Base-by-base conservation (phyloP, 2,797 vertebrate genomes). In the Lagothrix lagotricha region DNA sequence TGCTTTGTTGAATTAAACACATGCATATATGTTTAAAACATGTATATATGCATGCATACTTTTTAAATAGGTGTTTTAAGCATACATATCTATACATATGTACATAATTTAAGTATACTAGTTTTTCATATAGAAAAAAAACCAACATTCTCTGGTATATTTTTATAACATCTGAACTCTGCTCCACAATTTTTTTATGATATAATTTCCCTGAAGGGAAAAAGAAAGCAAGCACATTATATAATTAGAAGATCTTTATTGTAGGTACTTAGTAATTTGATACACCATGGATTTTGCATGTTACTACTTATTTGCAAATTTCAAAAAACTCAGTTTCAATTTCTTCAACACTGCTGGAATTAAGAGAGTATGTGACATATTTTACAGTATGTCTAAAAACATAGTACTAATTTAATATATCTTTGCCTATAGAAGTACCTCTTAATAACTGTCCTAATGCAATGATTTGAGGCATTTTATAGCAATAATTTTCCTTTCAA, bases 111-210 rank as follows among this genome's bases (percentile, higher is more conserved):
- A 94, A 64, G 22, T 33, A 67, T 28, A 44, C 44, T 41, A 46
- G 1, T 6, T 70, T 95, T 64, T 95, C 94, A 92, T 77, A 77
- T 76, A 94, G 44, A 46, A 12, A 30, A 28, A 87, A 84, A 97
- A 86, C 50, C 83, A 93, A 93, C 39, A 57, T 5, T 97, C 46
- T 95, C 87, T 97, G 89, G 39, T 4, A 80, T 90, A 67, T 89
- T 97, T 98, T 64, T 57, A 26, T 24, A 96, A 79, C 44, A 93
- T 90, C 14, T 92, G 41, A 96, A 90, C 50, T 88, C 9, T 90
- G 44, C 26, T 79, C 1, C 50, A 95, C 72, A 92, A 94, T 84
- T 5, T 82, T 95, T 96, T 94, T 22, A 33, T 94, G 92, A 54
- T 73, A 7, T 96, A 94, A 88, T 76, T 96, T 48, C 41, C 33